Evolutionary conservation across 2,797 vertebrate species (phyloP), one percentile per base, ranked within the genome.

Genomic region (Adelosebastes latens): DNA sequence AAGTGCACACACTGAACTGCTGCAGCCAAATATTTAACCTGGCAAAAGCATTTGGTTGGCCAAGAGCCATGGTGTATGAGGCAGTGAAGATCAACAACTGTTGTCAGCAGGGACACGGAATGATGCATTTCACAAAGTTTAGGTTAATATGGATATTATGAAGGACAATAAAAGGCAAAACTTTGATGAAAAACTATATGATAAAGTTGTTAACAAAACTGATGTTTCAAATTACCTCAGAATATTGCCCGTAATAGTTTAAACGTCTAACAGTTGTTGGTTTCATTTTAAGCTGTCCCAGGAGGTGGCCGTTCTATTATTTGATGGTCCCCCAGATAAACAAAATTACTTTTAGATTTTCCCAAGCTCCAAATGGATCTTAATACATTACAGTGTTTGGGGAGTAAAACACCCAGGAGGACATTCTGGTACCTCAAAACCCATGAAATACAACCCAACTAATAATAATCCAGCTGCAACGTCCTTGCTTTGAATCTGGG

Each of bases 251-350:
- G 1, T 42, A 56, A 71, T 58, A 42, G 22, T 55, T 75, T 67
- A 53, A 72, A 79, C 59, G 36, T 64, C 32, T 18, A 75, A 56
- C 77, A 77, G 74, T 74, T 75, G 61, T 67, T 65, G 20, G 31
- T 58, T 81, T 72, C 3, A 66, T 63, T 77, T 66, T 53, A 86
- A 79, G n/a, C 27, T 76, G 49, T 81, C 63, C 72, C 76, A 71
- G 3, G 25, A 58, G 67, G 16, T 55, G 32, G 10, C 25, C 2
- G 1, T 60, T 74, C 16, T 58, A 67, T 46, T 75, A 80, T 74
- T 76, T 53, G 24, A 75, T 77, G 18, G 27, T 63, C 53, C 69
- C 72, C 59, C 11, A 56, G 72, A 81, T 76, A 53, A 65, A 75
- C 25, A 63, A 58, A 70, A 68, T 27, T 4, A 25, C 18, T 63